A percentile compares a stretch with the other conserved stretches of the same genome.
Conservation (phyloP, 2,888 invertebrate genomes). For the Cheilosia urbana region DNA sequence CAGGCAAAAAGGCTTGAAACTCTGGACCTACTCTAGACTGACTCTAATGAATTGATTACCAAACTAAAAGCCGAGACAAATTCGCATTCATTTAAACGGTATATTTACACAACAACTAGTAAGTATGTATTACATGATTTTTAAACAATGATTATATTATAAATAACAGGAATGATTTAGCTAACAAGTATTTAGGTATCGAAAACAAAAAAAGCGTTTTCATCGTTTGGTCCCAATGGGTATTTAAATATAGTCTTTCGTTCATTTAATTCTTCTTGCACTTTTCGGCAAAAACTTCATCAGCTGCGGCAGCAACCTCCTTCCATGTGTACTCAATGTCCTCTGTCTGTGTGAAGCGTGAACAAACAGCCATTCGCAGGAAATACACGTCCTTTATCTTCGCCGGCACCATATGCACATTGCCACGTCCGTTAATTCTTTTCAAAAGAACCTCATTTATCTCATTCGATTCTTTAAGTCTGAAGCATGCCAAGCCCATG, state of each 20-base stretch:
- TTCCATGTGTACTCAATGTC: conserved; percentile 95
- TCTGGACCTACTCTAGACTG: too few species aligned
- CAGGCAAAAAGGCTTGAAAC: too few species aligned
- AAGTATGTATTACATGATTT: conserved; percentile 17
- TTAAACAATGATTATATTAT: conserved; percentile 48
- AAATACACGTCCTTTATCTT: conserved; percentile 93
- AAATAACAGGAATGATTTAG: conserved; percentile 25
- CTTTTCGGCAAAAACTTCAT: conserved; percentile 86
- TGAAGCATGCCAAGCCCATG: conserved; percentile 98
- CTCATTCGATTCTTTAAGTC: conserved; percentile 94
- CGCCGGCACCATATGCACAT: conserved; percentile 96
- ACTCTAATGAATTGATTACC: too few species aligned
- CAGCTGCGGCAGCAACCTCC: conserved; percentile 91
- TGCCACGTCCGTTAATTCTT: conserved; percentile 93
- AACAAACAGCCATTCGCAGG: conserved; percentile 95
- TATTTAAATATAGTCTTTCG: conserved; percentile 14
- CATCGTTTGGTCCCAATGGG: conserved; percentile 54
- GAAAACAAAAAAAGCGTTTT: conserved; percentile 36
- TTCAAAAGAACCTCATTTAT: conserved; percentile 92
- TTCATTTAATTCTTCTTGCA: not conserved
- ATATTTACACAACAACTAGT: conserved; percentile 37
- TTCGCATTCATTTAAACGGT: conserved; percentile 18
- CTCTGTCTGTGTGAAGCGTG: conserved; percentile 90
- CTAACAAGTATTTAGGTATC: not conserved
- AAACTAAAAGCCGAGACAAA: not conserved